Evolutionary conservation across 2,113 vertebrate species (phyloP).

Genomic region (Cyanoliseus patagonus): DNA sequence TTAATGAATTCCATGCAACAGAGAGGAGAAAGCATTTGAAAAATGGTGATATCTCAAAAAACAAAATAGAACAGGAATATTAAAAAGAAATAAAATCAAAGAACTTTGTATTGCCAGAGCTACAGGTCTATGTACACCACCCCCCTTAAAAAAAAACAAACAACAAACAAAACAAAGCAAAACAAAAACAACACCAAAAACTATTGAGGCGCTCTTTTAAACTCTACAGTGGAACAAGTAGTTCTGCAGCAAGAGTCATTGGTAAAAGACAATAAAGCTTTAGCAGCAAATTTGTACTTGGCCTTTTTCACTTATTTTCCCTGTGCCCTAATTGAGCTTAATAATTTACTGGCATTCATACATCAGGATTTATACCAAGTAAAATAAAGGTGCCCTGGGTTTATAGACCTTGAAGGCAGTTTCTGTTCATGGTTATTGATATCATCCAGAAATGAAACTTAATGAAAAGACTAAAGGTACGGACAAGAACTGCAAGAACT

Average conservation of each 20-base stretch:
- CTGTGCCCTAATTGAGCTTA: background rate
- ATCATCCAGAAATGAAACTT: background rate
- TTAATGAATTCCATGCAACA: background rate
- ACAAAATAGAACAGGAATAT: background rate
- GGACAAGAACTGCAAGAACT: background rate
- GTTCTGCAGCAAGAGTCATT: background rate
- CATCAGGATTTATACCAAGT: background rate
- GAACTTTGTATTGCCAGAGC: background rate
- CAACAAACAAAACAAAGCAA: background rate
- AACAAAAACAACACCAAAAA: background rate
- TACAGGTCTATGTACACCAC: background rate
- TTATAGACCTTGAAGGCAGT: background rate
- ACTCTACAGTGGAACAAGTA: background rate
- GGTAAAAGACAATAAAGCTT: background rate
- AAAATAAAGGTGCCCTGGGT: background rate
- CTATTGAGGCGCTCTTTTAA: background rate
- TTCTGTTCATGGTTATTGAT: background rate
- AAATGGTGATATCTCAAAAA: background rate
- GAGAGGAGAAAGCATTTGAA: background rate
- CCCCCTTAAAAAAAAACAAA: background rate
- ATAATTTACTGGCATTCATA: background rate
- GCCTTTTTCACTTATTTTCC: background rate
- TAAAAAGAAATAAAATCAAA: background rate
- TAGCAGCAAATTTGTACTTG: background rate
- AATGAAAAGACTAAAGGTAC: background rate